Percentiles rank a stretch among this genome's conserved stretches.
Evolutionary conservation across 2,113 vertebrate genomes (phyloP).

Genomic region (Hydropotes inermis): DNA sequence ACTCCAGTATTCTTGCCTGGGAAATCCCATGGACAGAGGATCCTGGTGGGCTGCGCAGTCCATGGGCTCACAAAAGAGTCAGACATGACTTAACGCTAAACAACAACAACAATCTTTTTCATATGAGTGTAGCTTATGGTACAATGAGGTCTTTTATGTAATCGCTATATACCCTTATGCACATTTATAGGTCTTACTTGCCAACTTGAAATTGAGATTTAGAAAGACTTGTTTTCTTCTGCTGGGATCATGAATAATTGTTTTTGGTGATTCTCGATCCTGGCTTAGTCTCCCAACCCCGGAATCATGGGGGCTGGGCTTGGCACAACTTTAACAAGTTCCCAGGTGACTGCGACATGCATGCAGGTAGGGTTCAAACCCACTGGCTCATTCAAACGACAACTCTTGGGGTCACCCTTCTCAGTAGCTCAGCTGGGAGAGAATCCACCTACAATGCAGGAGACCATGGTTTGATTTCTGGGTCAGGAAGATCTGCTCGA

Average conservation of each 20-base stretch:
- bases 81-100: neutral
- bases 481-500: neutral
- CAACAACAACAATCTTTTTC: neutral
- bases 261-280: neutral
- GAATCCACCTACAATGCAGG: neutral
- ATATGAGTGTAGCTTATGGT: neutral
- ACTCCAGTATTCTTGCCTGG: neutral
- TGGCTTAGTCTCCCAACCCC: neutral
- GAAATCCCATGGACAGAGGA: neutral
- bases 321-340: neutral
- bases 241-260: neutral
- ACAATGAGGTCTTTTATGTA: neutral
- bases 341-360: neutral
- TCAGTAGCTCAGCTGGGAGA: neutral
- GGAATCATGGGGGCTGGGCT: neutral
- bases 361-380: neutral
- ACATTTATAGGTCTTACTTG: neutral
- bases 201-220: neutral
- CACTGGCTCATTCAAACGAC: neutral
- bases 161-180: neutral
- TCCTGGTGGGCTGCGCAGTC: neutral
- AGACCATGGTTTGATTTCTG: neutral
- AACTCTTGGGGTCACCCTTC: neutral
- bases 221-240: neutral
- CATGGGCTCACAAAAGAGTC: neutral